Percentiles rank a stretch among this genome's conserved stretches.
phyloP scores from a whole-genome alignment of 2,113 vertebrate genomes.

The Zingel zingel region DNA sequence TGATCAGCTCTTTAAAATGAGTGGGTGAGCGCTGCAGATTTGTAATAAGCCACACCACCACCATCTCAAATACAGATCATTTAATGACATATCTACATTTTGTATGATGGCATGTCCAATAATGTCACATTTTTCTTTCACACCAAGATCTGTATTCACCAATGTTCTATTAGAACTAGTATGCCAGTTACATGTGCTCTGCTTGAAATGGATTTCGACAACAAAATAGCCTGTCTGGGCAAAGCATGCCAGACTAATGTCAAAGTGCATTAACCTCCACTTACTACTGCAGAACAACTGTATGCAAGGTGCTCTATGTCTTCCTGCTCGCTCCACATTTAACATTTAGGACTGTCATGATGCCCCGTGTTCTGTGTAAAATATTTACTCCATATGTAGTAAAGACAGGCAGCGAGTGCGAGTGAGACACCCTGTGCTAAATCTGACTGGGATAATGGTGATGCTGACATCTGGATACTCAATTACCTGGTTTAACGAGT shows the following conservation, averaged over 20 bases:
- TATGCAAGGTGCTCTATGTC: neutral
- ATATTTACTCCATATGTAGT: conserved; percentile 13
- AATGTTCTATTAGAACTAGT: neutral
- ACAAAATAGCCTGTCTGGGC: conserved; percentile 1
- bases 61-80: conserved; percentile 12
- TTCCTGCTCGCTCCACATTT: conserved; percentile 3
- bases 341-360: neutral
- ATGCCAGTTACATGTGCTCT: conserved; percentile 2
- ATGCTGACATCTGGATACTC: conserved; percentile 30
- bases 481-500: conserved; percentile 50
- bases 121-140: conserved; percentile 37
- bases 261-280: conserved; percentile 27
- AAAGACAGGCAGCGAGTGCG: conserved; percentile 7
- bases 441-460: conserved; percentile 32
- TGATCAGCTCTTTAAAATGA: conserved; percentile 44
- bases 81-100: conserved; percentile 28
- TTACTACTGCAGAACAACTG: neutral
- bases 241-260: conserved; percentile 6
- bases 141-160: conserved; percentile 3
- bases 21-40: conserved; percentile 44
- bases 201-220: conserved; percentile 13
- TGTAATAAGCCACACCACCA: conserved; percentile 55
- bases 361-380: conserved; percentile 16
- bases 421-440: conserved; percentile 4
- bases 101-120: conserved; percentile 18